Conservation (phyloP, 2,888 invertebrate genomes). For the Yponomeuta cagnagella region DNA sequence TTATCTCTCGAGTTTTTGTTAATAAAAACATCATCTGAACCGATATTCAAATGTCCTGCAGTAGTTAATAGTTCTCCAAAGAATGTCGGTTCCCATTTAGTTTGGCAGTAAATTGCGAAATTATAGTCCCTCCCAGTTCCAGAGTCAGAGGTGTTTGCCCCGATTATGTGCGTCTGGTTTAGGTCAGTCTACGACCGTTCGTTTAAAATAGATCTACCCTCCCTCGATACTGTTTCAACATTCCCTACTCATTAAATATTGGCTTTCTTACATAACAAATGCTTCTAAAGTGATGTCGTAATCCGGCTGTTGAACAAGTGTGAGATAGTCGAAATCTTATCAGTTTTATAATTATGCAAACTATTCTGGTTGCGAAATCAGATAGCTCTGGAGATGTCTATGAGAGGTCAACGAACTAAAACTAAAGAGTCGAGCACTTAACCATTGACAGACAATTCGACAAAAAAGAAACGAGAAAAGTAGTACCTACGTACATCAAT, state of each 20-base stretch:
- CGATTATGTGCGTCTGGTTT: conserved; percentile 18
- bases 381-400: background rate
- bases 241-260: conserved; percentile 4
- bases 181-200: conserved; percentile 9
- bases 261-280: background rate
- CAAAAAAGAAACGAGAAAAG: background rate
- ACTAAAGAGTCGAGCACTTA: background rate
- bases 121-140: background rate
- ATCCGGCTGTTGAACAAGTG: background rate
- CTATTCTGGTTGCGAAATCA: background rate
- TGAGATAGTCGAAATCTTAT: background rate
- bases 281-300: background rate
- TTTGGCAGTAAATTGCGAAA: conserved; percentile 2
- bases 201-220: conserved; percentile 9
- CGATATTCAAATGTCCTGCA: background rate
- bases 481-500: background rate
- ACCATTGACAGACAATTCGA: background rate
- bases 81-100: conserved; percentile 2
- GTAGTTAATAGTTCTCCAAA: conserved; percentile 5
- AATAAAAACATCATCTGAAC: background rate
- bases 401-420: background rate
- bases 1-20: too few relatives aligned
- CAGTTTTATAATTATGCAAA: background rate
- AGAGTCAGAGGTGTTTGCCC: conserved; percentile 14
- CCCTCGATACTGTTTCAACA: conserved; percentile 15